A percentile compares a stretch with the other conserved stretches of the same genome.
Evolutionary conservation across 2,888 invertebrate genomes (phyloP).

Genomic region (Didymodactylos carnosus): DNA sequence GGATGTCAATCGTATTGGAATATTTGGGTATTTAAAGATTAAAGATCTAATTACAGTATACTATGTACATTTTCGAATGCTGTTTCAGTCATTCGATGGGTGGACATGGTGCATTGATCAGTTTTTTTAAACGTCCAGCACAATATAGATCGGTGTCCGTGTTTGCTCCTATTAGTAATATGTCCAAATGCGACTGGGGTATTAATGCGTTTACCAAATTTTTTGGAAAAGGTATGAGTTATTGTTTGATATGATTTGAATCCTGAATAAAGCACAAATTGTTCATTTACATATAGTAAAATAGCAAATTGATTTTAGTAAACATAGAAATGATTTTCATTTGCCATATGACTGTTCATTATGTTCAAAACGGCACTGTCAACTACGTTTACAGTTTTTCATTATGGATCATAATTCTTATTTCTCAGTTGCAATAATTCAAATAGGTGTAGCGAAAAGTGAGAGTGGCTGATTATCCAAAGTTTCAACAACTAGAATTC

Average conservation of each 20-base stretch:
- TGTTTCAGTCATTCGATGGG: conserved; percentile 52
- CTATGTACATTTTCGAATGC: background rate
- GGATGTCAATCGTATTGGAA: background rate
- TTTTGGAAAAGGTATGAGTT: conserved; percentile 43
- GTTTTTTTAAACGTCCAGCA: conserved; percentile 70
- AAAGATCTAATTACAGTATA: conserved; percentile 33
- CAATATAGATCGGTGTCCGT: conserved; percentile 62
- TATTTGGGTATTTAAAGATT: background rate
- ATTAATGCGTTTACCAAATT: conserved; percentile 54
- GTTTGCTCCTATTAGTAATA: conserved; percentile 82
- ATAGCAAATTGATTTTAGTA: too few relatives aligned
- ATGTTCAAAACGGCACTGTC: too few relatives aligned
- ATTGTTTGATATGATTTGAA: conserved; percentile 24
- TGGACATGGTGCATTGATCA: conserved; percentile 80
- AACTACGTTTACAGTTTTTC: too few relatives aligned
- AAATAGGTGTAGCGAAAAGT: too few relatives aligned
- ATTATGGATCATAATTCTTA: too few relatives aligned
- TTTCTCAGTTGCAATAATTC: too few relatives aligned
- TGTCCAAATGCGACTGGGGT: conserved; percentile 65
- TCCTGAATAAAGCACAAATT: conserved; percentile 39
- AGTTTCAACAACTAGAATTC: too few relatives aligned
- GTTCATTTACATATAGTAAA: background rate
- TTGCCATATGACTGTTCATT: too few relatives aligned
- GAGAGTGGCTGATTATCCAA: too few relatives aligned
- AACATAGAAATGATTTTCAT: too few relatives aligned